Evolutionary conservation across 2,797 vertebrate species (phyloP).

Genomic region (Cyprinodon diabolis): DNA sequence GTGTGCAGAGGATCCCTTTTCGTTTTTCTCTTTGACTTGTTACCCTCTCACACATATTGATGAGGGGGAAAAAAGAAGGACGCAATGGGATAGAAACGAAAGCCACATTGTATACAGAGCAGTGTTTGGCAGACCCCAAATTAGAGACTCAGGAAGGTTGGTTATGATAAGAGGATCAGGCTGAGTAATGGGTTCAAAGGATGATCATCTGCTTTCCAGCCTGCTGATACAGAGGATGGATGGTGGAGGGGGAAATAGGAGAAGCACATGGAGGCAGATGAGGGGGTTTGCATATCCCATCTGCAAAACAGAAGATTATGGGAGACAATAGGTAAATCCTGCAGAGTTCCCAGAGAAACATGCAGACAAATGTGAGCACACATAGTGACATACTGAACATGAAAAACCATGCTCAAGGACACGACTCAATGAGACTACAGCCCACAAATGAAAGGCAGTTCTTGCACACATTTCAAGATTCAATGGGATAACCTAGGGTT

Average conservation of each 20-base stretch:
- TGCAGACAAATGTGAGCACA: slow-evolving; percentile 38
- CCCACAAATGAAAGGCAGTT: not conserved
- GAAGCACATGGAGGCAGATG: slow-evolving; percentile 38
- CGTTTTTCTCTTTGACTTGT: slow-evolving; percentile 30
- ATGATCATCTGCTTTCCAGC: slow-evolving; percentile 75
- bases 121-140: slow-evolving; percentile 73
- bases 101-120: slow-evolving; percentile 61
- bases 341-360: slow-evolving; percentile 47
- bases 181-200: slow-evolving; percentile 80
- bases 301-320: slow-evolving; percentile 78
- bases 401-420: slow-evolving; percentile 28
- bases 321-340: slow-evolving; percentile 75
- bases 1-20: slow-evolving; percentile 54
- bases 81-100: slow-evolving; percentile 50
- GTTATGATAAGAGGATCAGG: slow-evolving; percentile 81
- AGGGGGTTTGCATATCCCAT: slow-evolving; percentile 64
- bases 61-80: not conserved
- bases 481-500: slow-evolving; percentile 37
- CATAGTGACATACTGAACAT: slow-evolving; percentile 31
- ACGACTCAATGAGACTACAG: slow-evolving; percentile 10
- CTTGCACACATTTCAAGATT: slow-evolving; percentile 1
- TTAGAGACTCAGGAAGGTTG: slow-evolving; percentile 73
- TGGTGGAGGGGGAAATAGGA: slow-evolving; percentile 25
- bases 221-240: slow-evolving; percentile 34
- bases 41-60: slow-evolving; percentile 22